Evolutionary conservation across 1,140 invertebrate species (phyloP).

Genomic region (Lithobius niger): DNA sequence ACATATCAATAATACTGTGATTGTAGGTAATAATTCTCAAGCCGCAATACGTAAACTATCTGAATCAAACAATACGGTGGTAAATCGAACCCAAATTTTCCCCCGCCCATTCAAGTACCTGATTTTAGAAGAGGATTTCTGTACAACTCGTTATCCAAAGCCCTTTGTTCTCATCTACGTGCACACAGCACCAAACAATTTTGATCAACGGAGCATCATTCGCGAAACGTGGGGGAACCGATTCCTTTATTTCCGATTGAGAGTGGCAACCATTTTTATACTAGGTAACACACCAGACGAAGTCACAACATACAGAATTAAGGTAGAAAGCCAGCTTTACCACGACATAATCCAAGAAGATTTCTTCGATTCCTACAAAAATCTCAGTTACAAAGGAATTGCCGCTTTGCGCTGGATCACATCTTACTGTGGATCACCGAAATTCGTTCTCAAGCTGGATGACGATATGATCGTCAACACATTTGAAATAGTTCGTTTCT

Average conservation of each 20-base stretch:
- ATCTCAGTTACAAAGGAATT: slow-evolving; percentile 9
- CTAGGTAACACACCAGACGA: background rate
- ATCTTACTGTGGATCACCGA: slow-evolving; percentile 14
- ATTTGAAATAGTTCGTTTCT: slow-evolving; percentile 20
- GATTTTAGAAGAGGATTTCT: too few relatives aligned
- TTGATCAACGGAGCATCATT: background rate
- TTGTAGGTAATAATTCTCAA: too few relatives aligned
- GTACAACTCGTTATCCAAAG: too few relatives aligned
- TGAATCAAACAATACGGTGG: too few relatives aligned
- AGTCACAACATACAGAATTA: background rate
- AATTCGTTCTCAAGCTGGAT: slow-evolving; percentile 24
- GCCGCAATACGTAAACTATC: too few relatives aligned
- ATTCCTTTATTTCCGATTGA: background rate
- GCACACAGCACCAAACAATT: background rate
- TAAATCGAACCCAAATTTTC: too few relatives aligned
- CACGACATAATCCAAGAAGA: slow-evolving; percentile 12
- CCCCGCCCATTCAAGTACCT: too few relatives aligned
- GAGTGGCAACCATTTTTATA: background rate
- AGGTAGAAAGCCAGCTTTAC: background rate
- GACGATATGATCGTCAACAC: slow-evolving; percentile 24
- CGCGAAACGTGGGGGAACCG: background rate
- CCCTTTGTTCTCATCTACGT: background rate
- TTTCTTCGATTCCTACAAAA: slow-evolving; percentile 12
- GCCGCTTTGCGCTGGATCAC: slow-evolving; percentile 13
- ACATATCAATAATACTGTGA: too few relatives aligned